phyloP scores from a whole-genome alignment of 37 sponge, comb jelly and placozoan species.

The Cliona cf. orientalis region DNA sequence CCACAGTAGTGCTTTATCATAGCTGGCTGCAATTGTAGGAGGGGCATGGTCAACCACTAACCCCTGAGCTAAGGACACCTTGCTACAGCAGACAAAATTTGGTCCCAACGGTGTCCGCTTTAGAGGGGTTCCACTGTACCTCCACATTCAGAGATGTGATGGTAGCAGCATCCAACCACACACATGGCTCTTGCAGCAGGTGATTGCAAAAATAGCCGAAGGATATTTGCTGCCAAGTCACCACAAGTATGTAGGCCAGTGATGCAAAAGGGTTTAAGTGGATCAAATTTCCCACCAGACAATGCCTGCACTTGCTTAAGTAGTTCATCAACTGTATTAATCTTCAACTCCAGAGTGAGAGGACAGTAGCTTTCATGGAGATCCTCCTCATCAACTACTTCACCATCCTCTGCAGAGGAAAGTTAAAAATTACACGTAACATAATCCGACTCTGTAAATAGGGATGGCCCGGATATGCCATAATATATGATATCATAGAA shows the following conservation, averaged over 20 bases:
- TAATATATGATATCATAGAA: too few species aligned
- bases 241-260: conserved; percentile 73
- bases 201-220: conserved; percentile 14
- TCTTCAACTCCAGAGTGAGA: not conserved
- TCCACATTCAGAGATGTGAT: conserved; percentile 57
- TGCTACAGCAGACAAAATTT: conserved; percentile 1
- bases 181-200: conserved; percentile 23
- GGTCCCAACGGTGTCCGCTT: not conserved
- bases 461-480: too few species aligned
- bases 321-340: not conserved
- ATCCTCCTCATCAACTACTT: too few species aligned
- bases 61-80: too few species aligned
- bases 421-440: too few species aligned
- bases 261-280: not conserved
- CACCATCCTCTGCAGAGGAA: too few species aligned
- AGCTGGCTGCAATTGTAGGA: too few species aligned
- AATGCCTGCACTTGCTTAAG: not conserved
- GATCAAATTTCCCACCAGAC: not conserved
- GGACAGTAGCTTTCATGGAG: not conserved
- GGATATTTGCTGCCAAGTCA: conserved; percentile 29
- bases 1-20: too few species aligned
- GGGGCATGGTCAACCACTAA: too few species aligned
- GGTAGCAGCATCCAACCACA: conserved; percentile 74
- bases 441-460: too few species aligned
- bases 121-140: not conserved